phyloP scores from a whole-genome alignment of 2,113 vertebrate genomes.

The Callaeas wilsoni region DNA sequence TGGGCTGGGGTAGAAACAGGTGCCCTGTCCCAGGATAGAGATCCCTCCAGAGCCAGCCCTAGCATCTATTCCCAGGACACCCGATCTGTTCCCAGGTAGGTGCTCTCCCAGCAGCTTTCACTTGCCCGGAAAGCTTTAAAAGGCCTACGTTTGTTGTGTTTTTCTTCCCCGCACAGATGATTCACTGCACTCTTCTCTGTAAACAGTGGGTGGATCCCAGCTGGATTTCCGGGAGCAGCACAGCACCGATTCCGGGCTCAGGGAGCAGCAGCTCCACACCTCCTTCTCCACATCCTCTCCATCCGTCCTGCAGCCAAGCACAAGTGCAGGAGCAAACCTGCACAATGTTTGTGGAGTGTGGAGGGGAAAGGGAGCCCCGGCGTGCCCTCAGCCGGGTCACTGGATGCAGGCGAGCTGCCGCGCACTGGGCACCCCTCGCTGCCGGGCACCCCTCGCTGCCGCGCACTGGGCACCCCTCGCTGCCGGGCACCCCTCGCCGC shows the following conservation, averaged over 20 bases:
- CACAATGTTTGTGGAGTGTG: accelerated
- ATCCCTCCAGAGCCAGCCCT: not conserved
- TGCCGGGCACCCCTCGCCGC: not conserved
- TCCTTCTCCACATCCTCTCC: not conserved
- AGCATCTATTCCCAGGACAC: accelerated
- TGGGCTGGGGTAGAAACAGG: not conserved
- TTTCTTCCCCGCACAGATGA: constrained; percentile 21
- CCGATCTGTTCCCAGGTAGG: not conserved
- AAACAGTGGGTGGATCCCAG: constrained; percentile 38
- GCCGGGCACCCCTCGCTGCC: not conserved
- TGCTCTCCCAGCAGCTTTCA: not conserved
- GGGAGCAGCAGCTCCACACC: accelerated
- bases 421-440: not conserved
- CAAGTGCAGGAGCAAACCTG: not conserved
- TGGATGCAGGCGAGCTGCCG: accelerated
- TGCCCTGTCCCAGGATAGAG: not conserved
- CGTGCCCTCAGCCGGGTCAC: accelerated
- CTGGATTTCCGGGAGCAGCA: not conserved
- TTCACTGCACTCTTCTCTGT: constrained; percentile 6
- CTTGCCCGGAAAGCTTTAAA: not conserved
- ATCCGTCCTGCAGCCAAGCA: not conserved
- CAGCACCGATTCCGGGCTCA: not conserved
- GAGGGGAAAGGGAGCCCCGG: not conserved
- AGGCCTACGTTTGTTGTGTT: not conserved
- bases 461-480: not conserved